Evolutionary conservation across 2,113 vertebrate genomes (phyloP).

Genomic region (Trinectes maculatus): DNA sequence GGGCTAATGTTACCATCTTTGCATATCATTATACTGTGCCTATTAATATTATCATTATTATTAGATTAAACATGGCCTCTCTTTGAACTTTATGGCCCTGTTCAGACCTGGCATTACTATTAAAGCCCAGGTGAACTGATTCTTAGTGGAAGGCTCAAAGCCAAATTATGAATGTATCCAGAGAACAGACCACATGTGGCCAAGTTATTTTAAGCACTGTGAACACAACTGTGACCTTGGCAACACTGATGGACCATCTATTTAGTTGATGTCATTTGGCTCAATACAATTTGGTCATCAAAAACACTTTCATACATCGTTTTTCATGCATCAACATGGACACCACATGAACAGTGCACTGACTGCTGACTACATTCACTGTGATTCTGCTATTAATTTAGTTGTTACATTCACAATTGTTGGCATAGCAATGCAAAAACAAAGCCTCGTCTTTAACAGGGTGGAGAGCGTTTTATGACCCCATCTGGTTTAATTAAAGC

Average conservation of each 20-base stretch:
- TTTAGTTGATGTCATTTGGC: too few relatives aligned
- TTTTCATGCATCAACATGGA: too few relatives aligned
- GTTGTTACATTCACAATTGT: background rate
- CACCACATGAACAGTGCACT: background rate
- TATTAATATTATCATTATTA: too few relatives aligned
- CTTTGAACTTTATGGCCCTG: background rate
- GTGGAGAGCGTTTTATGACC: background rate
- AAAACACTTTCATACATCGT: too few relatives aligned
- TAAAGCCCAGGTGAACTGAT: background rate
- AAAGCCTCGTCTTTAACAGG: background rate
- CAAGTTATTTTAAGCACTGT: too few relatives aligned
- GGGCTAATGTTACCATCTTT: conserved; percentile 5
- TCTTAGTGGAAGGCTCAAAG: too few relatives aligned
- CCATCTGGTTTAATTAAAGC: background rate
- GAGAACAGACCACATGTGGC: background rate
- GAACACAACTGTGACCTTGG: background rate
- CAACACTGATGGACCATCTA: background rate
- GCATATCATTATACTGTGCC: conserved; percentile 8
- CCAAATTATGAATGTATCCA: background rate
- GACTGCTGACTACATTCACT: background rate
- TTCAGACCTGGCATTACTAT: background rate
- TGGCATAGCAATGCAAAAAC: background rate
- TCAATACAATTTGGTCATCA: too few relatives aligned
- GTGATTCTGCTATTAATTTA: background rate
- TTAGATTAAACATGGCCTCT: too few relatives aligned